Conservation (phyloP, 2,797 vertebrate species). For the Rhinichthys osculus region DNA sequence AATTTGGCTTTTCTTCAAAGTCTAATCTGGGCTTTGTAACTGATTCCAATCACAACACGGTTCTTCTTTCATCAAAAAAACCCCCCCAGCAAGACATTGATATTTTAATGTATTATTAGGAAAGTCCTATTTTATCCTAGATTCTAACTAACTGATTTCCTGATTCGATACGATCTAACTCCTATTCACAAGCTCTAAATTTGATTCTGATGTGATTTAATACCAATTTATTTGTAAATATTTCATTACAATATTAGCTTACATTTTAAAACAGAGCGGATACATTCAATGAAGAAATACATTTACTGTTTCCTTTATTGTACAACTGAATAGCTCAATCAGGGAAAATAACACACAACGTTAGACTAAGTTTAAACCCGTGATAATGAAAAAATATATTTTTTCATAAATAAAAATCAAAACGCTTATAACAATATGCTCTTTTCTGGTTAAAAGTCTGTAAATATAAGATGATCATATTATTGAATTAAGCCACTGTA, state of each 20-base stretch:
- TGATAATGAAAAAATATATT: background rate
- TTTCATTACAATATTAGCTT: background rate
- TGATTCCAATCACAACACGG: conserved; percentile 1
- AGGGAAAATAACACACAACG: too few species aligned
- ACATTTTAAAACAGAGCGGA: background rate
- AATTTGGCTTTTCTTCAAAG: conserved; percentile 4
- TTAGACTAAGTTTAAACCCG: background rate
- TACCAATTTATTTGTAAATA: background rate
- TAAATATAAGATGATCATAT: background rate
- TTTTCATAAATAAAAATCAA: background rate
- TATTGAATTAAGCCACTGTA: background rate
- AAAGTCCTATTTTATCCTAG: background rate
- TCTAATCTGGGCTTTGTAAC: conserved; percentile 5
- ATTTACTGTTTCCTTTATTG: background rate
- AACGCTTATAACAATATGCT: background rate
- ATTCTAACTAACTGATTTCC: background rate
- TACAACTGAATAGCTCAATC: background rate
- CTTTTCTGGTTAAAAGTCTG: background rate
- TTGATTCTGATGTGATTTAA: background rate
- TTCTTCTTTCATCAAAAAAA: background rate
- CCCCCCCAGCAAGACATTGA: background rate
- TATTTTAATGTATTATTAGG: background rate
- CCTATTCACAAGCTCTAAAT: background rate
- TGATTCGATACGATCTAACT: too few species aligned
- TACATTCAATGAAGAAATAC: background rate